Evolutionary conservation across 2,888 invertebrate genomes (phyloP).

Genomic region (Caenorhabditis zanzibari): DNA sequence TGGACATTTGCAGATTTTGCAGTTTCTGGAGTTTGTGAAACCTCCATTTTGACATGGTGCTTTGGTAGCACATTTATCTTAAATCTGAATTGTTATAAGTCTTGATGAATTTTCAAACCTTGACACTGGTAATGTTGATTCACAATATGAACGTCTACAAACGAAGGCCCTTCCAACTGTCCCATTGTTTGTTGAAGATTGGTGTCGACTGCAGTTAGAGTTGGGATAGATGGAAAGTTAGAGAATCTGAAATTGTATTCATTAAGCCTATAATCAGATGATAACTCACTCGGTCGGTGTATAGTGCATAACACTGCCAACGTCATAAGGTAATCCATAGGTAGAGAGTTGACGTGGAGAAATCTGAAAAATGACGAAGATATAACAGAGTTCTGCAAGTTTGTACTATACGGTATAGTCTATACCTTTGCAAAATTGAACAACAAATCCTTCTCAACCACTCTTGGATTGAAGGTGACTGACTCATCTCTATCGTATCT

Average conservation of each 20-base stretch:
- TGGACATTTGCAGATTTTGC: constrained; percentile 74
- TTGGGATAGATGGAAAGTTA: constrained; percentile 60
- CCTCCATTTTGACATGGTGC: constrained; percentile 73
- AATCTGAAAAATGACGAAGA: constrained; percentile 8
- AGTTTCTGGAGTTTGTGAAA: constrained; percentile 69
- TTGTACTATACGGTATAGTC: too few species aligned
- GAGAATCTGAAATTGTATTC: constrained; percentile 64
- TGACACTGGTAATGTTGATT: constrained; percentile 74
- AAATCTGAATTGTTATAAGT: neutral
- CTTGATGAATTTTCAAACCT: constrained; percentile 1
- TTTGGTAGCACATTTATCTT: constrained; percentile 32
- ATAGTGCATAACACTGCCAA: constrained; percentile 77
- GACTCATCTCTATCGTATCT: constrained; percentile 71
- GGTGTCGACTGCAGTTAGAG: constrained; percentile 69
- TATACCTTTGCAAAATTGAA: constrained; percentile 76
- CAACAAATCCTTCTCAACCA: constrained; percentile 65
- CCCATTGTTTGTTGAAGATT: constrained; percentile 76
- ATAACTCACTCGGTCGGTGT: constrained; percentile 70
- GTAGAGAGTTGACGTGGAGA: constrained; percentile 67
- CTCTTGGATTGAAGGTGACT: constrained; percentile 69
- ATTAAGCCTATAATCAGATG: neutral
- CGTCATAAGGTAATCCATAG: constrained; percentile 74
- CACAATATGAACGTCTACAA: constrained; percentile 71
- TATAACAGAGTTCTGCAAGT: neutral
- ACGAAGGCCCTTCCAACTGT: constrained; percentile 73